Evolutionary conservation across 1,140 invertebrate genomes (phyloP), one percentile per base, ranked within the genome.

Genomic region (Metaphire vulgaris): DNA sequence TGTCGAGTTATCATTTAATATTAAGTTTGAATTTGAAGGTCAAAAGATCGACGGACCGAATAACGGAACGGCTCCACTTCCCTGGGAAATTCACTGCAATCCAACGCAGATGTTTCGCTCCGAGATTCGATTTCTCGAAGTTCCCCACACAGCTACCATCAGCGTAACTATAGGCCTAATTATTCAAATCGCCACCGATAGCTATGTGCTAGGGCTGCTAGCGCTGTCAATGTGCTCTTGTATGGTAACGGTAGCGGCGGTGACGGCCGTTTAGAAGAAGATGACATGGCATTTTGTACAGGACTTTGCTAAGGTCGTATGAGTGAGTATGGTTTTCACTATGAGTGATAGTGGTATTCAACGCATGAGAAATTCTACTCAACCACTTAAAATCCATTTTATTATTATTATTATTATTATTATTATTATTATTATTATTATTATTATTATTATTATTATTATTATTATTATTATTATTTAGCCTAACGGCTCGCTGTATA

Each of bases 121-220:
- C 77, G 83, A 86, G 76, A 84, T 86, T 16, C 83, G 85, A 72
- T 77, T 86, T 0, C 76, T 89, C 0, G 86, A 87, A 81, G 88
- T 90, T 0, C 89, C 89, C 29, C 88, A 90, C 79, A 90, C 89
- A n/a, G 86, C 88, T 1, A 87, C 86, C 2, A 83, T 89, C 14
- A 89, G 89, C 80, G 85, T 85, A 74, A 72, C 28, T 12, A 74
- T n/a, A n/a, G n/a, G n/a, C n/a, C n/a, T n/a, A n/a, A n/a, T n/a
- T n/a, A n/a, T n/a, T n/a, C n/a, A n/a, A n/a, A n/a, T n/a, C n/a
- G n/a, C n/a, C n/a, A n/a, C n/a, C n/a, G n/a, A n/a, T n/a, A n/a
- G n/a, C n/a, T n/a, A n/a, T n/a, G n/a, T n/a, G n/a, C n/a, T n/a
- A n/a, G n/a, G n/a, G n/a, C n/a, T n/a, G n/a, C n/a, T n/a, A n/a